Base-by-base conservation (phyloP, 2,888 invertebrate species). In the Acanthococcus lagerstroemiae region DNA sequence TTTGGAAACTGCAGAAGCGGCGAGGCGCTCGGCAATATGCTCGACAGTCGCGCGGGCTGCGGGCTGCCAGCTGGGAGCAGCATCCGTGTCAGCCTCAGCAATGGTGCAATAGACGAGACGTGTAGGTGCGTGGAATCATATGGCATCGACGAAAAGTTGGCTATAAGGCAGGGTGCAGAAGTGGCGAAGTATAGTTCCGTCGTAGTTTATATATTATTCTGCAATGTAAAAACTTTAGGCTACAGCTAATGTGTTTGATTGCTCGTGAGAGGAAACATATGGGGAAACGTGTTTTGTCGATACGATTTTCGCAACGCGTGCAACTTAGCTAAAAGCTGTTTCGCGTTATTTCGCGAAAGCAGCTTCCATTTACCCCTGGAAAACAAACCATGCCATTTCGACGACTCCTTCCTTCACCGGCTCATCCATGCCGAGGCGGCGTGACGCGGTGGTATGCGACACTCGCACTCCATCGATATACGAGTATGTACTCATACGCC, bases 191-290 rank as follows among this genome's bases (percentile, higher is more conserved):
- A n/a, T n/a, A 37, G 37, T 2, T 26, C 4, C 7, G 15, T 15
- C 26, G 30, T 50, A 52, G 61, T 61, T 61, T 61, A 61, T 61
- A 61, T 61, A 61, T 61, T 61, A 61, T 61, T 61, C 27, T 19
- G 61, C 19, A 61, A 52, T 37, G 61, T 61, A 54, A 61, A 61
- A 61, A 61, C 61, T 61, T 61, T 61, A 52, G 27, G 61, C 61
- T 6, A 48, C 61, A 61, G 54, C 52, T 61, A 61, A 61, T 61
- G 61, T 61, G 61, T 61, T 61, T 61, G 61, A 61, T 61, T 61
- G 54, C 30, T 61, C 61, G 61, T 61, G 61, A 61, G 52, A 61
- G 61, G 61, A 61, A 50, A 61, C 61, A 61, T 61, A 61, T 61
- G 61, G 58, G 52, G 24, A 60, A 17, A 26, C 27, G 60, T 50